Base-by-base conservation (phyloP, 2,888 invertebrate species). In the Merodon equestris region DNA sequence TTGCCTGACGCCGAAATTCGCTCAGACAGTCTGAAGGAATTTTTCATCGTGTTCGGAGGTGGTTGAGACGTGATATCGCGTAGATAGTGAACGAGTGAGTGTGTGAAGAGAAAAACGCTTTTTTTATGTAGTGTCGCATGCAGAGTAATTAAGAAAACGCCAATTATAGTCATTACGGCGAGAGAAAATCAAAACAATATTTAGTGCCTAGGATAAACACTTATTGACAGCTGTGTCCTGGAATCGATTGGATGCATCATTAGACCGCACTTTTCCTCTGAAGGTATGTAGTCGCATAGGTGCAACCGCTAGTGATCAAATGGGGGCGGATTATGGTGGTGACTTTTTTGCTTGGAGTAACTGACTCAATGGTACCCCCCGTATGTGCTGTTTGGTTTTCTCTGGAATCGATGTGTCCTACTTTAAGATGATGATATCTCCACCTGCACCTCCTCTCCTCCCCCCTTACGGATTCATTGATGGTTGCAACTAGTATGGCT, bases 1-100 rank as follows among this genome's bases (percentile, higher is more conserved):
- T 74, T 74, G 74, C 60, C 74, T 74, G 79, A 74, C 74, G 74
- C 79, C 74, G 68, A 79, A 79, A 60, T 74, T 74, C 36, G 74
- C 74, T 74, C 64, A 54, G 51, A 53, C 74, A 79, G 79, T 79
- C 74, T 70, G 14, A 68, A 74, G 74, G 74, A 79, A 79, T 79
- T 79, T 74, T 68, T 79, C 73, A 64, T 64, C 54, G 73, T 1
- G 74, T 70, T 60, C 68, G 74, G 79, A 64, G 63, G 57, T 68
- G 63, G 36, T 68, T 48, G 15, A 27, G 27, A 27, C 27, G 27
- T 27, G 7, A 27, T 7, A 27, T 7, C 27, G 12, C 40, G 10
- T 3, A 5, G 40, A n/a, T 40, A n/a, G 40, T 40, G 40, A 40
- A 40, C 10, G 36, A n/a, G n/a, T n/a, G n/a, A 36, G 9, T 44